phyloP scores from a whole-genome alignment of 1,140 invertebrate species.

The Drosophila nikananu region DNA sequence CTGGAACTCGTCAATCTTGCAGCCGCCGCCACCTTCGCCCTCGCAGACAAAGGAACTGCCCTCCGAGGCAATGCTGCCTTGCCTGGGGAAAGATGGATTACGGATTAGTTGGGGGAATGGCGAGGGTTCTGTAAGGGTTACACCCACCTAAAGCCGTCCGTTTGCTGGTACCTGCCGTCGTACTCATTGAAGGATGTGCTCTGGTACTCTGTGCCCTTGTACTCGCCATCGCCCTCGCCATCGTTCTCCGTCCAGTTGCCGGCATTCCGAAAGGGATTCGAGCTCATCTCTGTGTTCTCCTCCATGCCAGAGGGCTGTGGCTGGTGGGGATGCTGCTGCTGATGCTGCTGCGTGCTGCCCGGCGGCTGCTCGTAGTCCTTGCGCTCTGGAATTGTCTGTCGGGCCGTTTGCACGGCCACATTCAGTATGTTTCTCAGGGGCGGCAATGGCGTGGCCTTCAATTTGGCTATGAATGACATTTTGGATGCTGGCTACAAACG shows the following conservation, averaged over 20 bases:
- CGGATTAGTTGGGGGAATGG: neutral
- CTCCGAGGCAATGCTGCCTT: constrained; percentile 87
- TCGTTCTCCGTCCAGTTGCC: constrained; percentile 63
- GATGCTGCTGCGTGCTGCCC: constrained; percentile 62
- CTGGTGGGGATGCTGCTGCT: constrained; percentile 78
- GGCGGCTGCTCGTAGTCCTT: constrained; percentile 81
- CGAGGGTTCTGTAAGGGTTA: neutral
- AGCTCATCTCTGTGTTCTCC: constrained; percentile 74
- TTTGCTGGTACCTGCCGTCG: constrained; percentile 85
- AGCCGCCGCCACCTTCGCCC: constrained; percentile 88
- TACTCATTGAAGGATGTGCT: constrained; percentile 82
- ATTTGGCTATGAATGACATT: constrained; percentile 85
- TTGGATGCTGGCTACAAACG: constrained; percentile 44
- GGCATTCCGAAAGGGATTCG: constrained; percentile 82
- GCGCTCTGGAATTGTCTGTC: constrained; percentile 91
- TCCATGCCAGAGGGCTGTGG: constrained; percentile 85
- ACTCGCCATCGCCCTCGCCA: constrained; percentile 60
- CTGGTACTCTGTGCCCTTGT: constrained; percentile 72
- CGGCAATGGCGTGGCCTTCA: constrained; percentile 87
- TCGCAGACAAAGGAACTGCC: constrained; percentile 87
- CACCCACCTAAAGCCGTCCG: constrained; percentile 81
- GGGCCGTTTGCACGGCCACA: constrained; percentile 92
- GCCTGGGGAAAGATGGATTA: constrained; percentile 82
- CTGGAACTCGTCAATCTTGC: constrained; percentile 98
- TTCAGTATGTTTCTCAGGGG: constrained; percentile 91